These are phyloP conservation scores for Calliphora vicina DNA, from an alignment of 1,140 invertebrate genomes.

Conservation along the genomic window DNA sequence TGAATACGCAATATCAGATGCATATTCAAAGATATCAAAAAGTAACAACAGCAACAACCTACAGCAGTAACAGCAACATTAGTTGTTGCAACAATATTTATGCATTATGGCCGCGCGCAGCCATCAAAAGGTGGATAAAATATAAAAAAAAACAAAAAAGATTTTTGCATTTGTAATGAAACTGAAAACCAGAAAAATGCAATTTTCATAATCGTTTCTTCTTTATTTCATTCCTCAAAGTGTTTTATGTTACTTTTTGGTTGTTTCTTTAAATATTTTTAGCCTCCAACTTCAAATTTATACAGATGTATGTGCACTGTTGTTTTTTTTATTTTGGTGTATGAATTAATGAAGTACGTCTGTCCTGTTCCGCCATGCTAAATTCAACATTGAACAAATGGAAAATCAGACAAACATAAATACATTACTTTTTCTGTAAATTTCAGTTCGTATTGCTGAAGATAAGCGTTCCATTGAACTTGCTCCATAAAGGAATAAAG, in stretches of 20 bases:
- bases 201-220: slow-evolving; percentile 36
- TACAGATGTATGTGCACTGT: not conserved
- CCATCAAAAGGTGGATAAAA: slow-evolving; percentile 13
- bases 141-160: not conserved
- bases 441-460: not conserved
- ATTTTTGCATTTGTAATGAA: slow-evolving; percentile 41
- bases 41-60: not conserved
- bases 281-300: not conserved
- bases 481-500: not conserved
- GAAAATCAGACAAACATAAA: not conserved
- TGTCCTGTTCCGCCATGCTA: not conserved
- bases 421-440: not conserved
- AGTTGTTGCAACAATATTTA: not conserved
- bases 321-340: not conserved
- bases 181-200: slow-evolving; percentile 40
- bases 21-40: not conserved
- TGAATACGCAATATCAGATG: not conserved
- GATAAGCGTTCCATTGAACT: not conserved
- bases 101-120: not conserved
- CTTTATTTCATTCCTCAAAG: slow-evolving; percentile 12
- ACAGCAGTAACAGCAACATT: not conserved
- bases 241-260: not conserved
- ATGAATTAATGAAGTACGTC: not conserved
- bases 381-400: not conserved
- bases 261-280: not conserved